Evolutionary conservation across 2,888 invertebrate genomes (phyloP).

Genomic region (Panzeria rudis): DNA sequence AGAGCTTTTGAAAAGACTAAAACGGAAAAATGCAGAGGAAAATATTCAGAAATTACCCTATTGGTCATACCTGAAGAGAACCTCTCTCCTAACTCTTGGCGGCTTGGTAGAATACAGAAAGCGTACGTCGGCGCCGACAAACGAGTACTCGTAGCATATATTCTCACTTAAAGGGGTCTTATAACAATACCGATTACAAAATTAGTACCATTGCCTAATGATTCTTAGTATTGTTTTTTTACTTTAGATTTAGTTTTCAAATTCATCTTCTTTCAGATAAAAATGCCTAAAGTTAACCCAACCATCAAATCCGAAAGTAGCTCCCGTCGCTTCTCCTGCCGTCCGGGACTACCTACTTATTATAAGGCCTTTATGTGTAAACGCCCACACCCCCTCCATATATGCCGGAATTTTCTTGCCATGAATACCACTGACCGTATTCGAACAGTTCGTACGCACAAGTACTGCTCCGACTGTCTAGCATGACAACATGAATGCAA

Average conservation of each 20-base stretch:
- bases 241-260: not conserved
- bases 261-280: too few species aligned
- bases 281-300: too few species aligned
- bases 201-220: not conserved
- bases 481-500: not conserved
- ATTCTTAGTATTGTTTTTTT: not conserved
- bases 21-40: not conserved
- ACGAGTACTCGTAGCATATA: not conserved
- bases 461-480: not conserved
- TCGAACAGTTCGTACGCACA: not conserved
- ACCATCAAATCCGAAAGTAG: too few species aligned
- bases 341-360: too few species aligned
- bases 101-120: not conserved
- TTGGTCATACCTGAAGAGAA: slow-evolving; percentile 1
- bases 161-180: too few species aligned
- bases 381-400: too few species aligned
- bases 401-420: not conserved
- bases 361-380: too few species aligned
- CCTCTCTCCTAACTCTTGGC: slow-evolving; percentile 1
- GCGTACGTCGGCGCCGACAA: not conserved
- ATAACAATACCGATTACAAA: not conserved
- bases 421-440: not conserved
- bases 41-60: not conserved
- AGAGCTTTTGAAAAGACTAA: not conserved
- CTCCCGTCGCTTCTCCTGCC: not conserved